Percentiles rank a stretch among this genome's conserved stretches.
Evolutionary conservation across 2,888 invertebrate genomes (phyloP).

Genomic region (Drosophila paracracens): DNA sequence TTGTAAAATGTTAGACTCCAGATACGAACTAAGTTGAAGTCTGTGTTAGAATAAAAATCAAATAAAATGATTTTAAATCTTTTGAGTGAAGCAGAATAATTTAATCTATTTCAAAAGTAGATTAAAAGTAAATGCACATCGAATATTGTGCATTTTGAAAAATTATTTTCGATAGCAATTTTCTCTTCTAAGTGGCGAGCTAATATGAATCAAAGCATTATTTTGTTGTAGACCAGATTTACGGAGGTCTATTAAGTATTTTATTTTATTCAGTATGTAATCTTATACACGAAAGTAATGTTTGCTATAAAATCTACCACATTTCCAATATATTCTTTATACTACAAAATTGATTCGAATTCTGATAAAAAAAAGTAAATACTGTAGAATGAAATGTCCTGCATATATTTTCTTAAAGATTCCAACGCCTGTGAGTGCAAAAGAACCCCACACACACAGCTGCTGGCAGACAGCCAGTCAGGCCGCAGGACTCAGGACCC

Average conservation of each 20-base stretch:
- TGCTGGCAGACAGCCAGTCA: constrained; percentile 21
- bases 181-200: not conserved
- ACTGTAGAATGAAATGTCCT: not conserved
- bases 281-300: not conserved
- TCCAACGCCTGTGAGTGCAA: not conserved
- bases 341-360: not conserved
- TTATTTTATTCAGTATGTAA: not conserved
- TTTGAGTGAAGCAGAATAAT: not conserved
- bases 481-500: constrained; percentile 22
- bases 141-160: not conserved
- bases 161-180: not conserved
- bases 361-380: not conserved
- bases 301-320: not conserved
- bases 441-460: constrained; percentile 19
- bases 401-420: constrained; percentile 14
- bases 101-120: not conserved
- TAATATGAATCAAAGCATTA: not conserved
- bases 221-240: not conserved
- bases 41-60: not conserved
- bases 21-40: not conserved
- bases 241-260: too few species aligned
- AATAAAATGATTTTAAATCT: not conserved
- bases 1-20: not conserved
- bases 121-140: fast-evolving
- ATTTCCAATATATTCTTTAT: not conserved